Percentiles rank a stretch among this genome's conserved stretches.
Conservation (phyloP, 2,888 invertebrate genomes). For the Hymenopus coronatus region DNA sequence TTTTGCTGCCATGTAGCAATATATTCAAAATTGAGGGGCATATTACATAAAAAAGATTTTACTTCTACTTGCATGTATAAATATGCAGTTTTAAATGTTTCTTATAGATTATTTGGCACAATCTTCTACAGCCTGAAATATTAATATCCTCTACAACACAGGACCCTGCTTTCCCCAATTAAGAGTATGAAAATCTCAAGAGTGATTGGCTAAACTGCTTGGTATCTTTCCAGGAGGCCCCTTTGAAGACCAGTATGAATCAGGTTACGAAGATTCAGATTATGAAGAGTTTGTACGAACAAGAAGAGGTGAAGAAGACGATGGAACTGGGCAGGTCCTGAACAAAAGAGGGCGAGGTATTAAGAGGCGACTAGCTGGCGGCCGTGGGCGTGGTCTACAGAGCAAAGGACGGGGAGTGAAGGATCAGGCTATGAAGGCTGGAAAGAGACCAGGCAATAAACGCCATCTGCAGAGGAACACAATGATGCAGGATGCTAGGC, state of each 20-base stretch:
- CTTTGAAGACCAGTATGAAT: slow-evolving; percentile 29
- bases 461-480: slow-evolving; percentile 50
- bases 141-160: no score
- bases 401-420: background rate
- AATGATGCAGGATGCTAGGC: slow-evolving; percentile 46
- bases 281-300: slow-evolving; percentile 3
- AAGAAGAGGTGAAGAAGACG: background rate
- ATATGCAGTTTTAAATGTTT: no score
- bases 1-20: no score
- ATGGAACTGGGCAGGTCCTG: background rate
- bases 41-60: no score
- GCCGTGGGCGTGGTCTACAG: background rate
- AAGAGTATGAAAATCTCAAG: background rate
- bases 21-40: no score
- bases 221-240: background rate
- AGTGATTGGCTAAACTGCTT: background rate
- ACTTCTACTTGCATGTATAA: no score
- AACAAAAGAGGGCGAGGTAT: background rate
- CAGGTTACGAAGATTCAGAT: slow-evolving; percentile 26
- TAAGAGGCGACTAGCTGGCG: slow-evolving; percentile 41
- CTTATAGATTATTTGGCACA: no score
- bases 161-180: no score
- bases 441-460: slow-evolving; percentile 46
- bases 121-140: no score
- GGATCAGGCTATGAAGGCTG: slow-evolving; percentile 36